These are phyloP conservation scores for Podotricha telesiphe DNA, from an alignment of 2,888 invertebrate genomes.

Conservation along the genomic window DNA sequence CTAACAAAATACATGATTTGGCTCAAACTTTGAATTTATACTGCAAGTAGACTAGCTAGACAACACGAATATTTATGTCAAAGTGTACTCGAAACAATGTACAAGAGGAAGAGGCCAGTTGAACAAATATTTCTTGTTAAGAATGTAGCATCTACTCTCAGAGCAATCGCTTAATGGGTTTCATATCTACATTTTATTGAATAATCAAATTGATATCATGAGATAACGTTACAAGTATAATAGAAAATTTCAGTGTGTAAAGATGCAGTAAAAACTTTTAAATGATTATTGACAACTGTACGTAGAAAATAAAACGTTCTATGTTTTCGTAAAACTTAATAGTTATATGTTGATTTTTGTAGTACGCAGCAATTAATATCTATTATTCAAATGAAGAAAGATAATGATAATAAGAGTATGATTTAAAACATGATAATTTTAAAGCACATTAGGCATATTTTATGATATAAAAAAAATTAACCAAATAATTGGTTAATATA, in stretches of 20 bases:
- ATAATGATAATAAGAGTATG: too few species aligned
- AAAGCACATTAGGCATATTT: too few species aligned
- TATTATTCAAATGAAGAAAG: too few species aligned
- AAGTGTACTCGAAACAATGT: conserved; percentile 23
- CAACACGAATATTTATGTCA: conserved; percentile 31
- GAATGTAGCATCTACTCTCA: conserved; percentile 33
- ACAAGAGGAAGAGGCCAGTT: conserved; percentile 71
- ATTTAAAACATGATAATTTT: too few species aligned
- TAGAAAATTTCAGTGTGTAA: not conserved
- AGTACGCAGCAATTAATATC: too few species aligned
- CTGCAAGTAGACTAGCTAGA: conserved; percentile 13
- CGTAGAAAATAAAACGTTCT: too few species aligned
- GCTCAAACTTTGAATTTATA: conserved; percentile 12
- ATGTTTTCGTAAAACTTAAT: too few species aligned
- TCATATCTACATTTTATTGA: conserved; percentile 25
- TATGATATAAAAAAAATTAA: too few species aligned
- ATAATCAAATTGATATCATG: conserved; percentile 8
- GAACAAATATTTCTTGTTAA: conserved; percentile 59
- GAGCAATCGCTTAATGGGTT: conserved; percentile 26
- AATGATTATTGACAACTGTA: not conserved
- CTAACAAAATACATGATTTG: not conserved
- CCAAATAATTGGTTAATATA: too few species aligned
- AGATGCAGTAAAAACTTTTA: not conserved
- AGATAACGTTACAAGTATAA: not conserved
- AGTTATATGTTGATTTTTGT: too few species aligned